Evolutionary conservation across 2,888 invertebrate genomes (phyloP), one percentile per base, ranked within the genome.

Genomic region (Morpho deidamia): DNA sequence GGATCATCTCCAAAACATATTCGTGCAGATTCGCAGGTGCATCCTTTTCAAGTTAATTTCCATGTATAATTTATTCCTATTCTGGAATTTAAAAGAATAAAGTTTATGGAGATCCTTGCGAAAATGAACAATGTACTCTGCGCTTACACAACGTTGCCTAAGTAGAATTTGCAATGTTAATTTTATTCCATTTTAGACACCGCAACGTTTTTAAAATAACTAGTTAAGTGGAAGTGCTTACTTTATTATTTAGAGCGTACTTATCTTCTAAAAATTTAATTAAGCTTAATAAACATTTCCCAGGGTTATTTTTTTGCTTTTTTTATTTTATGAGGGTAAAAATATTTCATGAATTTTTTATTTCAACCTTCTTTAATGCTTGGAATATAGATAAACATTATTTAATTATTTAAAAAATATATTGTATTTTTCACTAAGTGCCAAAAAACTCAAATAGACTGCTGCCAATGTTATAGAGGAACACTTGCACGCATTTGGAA

Each of bases 151-250:
- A 55, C 63, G 62, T 52, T 52, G 52, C 53, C 55, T 56, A 56
- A 62, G 59, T 59, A 61, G 63, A 61, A 64, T 68, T 63, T 69
- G 66, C 64, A 66, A 67, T 68, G 66, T 67, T 67, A 70, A 70
- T 69, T 68, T 63, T 62, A 65, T 66, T 65, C 62, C 59, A 57
- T 59, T 66, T 63, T 60, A 63, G 66, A 63, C 61, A 56, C 62
- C 56, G 60, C 51, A 55, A 61, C 62, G 62, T 59, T 64, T 63
- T 60, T 58, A 55, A 63, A 60, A 57, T 55, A 58, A 55, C 55
- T 55, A 57, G 51, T 56, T 53, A 55, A 53, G 51, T 60, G 50
- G 48, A 56, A 55, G 44, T 55, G 49, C 49, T 53, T 56, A 40
- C 49, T 56, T 59, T 56, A 56, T 59, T 55, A 60, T 59, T 59